phyloP scores from a whole-genome alignment of 1,140 invertebrate genomes.

The Bemisia tabaci region DNA sequence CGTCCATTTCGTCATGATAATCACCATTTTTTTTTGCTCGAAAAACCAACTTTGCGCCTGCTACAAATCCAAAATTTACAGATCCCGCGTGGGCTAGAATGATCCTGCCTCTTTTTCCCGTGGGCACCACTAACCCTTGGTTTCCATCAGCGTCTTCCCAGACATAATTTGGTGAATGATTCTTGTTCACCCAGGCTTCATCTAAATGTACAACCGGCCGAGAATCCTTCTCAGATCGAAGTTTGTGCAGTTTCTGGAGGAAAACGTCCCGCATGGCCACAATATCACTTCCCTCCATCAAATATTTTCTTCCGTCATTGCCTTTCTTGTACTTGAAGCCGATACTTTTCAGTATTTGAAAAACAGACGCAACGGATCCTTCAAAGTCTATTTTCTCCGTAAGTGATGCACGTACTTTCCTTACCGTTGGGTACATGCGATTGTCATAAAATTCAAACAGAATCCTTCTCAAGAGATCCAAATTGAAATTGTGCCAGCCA shows the following conservation, averaged over 20 bases:
- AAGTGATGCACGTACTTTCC: slow-evolving; percentile 1
- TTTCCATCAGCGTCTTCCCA: neutral
- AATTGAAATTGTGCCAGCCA: no score
- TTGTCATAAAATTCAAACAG: slow-evolving; percentile 3
- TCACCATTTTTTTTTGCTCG: neutral
- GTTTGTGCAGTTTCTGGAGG: slow-evolving; percentile 6
- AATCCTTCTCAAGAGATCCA: no score
- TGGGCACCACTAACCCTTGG: neutral
- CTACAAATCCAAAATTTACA: neutral
- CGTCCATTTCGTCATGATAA: slow-evolving; percentile 10
- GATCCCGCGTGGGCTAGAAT: slow-evolving; percentile 1
- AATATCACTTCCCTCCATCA: slow-evolving; percentile 10
- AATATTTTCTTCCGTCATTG: slow-evolving; percentile 5
- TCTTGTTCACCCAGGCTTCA: neutral
- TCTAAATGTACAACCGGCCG: slow-evolving; percentile 8
- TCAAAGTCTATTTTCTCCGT: neutral
- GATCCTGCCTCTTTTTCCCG: neutral
- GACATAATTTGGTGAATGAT: neutral
- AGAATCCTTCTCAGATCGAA: slow-evolving; percentile 3
- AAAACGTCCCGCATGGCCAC: slow-evolving; percentile 7
- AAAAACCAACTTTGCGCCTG: slow-evolving; percentile 4
- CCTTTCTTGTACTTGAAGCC: neutral
- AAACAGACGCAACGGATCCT: slow-evolving; percentile 1
- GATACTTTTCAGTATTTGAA: neutral
- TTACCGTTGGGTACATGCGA: neutral